Evolutionary conservation across 2,888 invertebrate species (phyloP), one percentile per base, ranked within the genome.

Genomic region (Parthenolecanium corni): DNA sequence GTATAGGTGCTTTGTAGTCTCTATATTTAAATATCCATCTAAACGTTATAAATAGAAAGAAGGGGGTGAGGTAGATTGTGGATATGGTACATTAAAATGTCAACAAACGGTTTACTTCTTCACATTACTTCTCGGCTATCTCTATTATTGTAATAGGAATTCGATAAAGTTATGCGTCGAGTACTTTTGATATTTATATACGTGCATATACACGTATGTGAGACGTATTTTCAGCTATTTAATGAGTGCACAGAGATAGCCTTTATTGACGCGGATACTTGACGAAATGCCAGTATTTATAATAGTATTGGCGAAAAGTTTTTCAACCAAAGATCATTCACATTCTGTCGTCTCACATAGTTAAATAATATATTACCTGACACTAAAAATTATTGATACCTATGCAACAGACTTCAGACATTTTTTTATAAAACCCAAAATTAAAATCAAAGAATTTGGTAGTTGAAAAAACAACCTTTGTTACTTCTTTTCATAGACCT

Each of bases 61-160:
- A 31, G n/a, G 23, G 23, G 20, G 23, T 23, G 49, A 31, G 31
- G 31, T 9, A 9, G 21, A 14, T 21, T 6, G 5, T 6, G 9
- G 49, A 21, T 20, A 21, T 49, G 49, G 21, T 54, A 54, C 54
- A 54, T 54, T 54, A 54, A 54, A 54, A 54, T 54, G 54, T 54
- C 54, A 54, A 54, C 38, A 49, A 31, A 49, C 49, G 49, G 49
- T 49, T 49, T 49, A 31, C 31, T 31, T 31, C 9, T 31, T 31
- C 31, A 31, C 4, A 31, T 31, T 31, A 9, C 9, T 31, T 9
- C 9, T 6, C 9, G 12, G 49, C 21, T 49, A 49, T 49, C 49
- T 49, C 52, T 25, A 38, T 40, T 40, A 40, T 54, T 38, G 40
- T 54, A 54, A 54, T 54, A 54, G 54, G 54, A 54, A 54, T 54